phyloP scores from a whole-genome alignment of 2,888 invertebrate species.

The Perizoma flavofasciatum region DNA sequence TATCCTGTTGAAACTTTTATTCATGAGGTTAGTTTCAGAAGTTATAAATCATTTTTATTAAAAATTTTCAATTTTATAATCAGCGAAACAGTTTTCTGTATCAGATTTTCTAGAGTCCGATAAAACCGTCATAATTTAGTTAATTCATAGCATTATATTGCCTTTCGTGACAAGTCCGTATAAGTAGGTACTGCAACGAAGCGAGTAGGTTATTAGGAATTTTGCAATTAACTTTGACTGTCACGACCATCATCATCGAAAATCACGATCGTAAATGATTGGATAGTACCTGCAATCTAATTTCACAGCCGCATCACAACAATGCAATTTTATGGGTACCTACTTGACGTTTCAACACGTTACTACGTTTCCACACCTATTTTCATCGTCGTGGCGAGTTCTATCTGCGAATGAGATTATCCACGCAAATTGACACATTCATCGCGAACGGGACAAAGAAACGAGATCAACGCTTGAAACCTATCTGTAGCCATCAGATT shows the following conservation, averaged over 20 bases:
- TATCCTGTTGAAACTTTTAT: too few relatives aligned
- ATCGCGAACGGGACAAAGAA: constrained; percentile 37
- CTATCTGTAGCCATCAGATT: constrained; percentile 25
- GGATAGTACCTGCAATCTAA: constrained; percentile 72
- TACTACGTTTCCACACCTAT: constrained; percentile 51
- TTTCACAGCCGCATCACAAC: constrained; percentile 66
- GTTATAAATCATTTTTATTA: too few relatives aligned
- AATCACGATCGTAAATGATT: constrained; percentile 72
- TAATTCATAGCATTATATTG: background rate
- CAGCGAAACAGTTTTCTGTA: too few relatives aligned
- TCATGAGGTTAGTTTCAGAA: too few relatives aligned
- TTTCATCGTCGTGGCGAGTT: constrained; percentile 57
- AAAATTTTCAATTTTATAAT: too few relatives aligned
- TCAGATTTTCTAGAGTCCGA: too few relatives aligned
- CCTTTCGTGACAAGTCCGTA: constrained; percentile 11
- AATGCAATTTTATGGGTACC: constrained; percentile 68
- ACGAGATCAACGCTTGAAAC: constrained; percentile 17
- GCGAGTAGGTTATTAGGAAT: constrained; percentile 23
- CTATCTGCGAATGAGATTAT: constrained; percentile 59
- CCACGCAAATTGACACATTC: constrained; percentile 47
- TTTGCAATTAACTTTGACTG: constrained; percentile 43
- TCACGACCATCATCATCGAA: constrained; percentile 69
- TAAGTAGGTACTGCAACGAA: constrained; percentile 5
- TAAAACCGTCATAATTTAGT: too few relatives aligned
- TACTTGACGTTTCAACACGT: constrained; percentile 67